These are phyloP conservation scores for Phrynocephalus versicolor DNA, from an alignment of 2,113 vertebrate genomes.

Conservation along the genomic window DNA sequence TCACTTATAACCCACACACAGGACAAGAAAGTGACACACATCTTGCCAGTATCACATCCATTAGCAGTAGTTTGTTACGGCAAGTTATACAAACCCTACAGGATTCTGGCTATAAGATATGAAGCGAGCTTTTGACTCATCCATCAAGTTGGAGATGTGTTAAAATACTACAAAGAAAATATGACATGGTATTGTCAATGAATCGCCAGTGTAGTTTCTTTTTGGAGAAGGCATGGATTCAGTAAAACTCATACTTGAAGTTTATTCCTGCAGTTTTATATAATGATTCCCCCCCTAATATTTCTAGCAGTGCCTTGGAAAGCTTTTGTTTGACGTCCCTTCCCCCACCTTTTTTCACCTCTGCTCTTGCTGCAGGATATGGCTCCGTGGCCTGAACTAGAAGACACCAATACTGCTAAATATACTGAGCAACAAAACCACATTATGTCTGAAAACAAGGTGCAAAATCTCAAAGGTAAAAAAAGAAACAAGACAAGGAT, in stretches of 20 bases:
- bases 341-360: background rate
- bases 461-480: conserved; percentile 67
- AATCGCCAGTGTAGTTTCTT: background rate
- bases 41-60: background rate
- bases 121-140: background rate
- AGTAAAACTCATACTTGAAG: background rate
- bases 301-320: background rate
- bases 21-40: background rate
- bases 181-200: background rate
- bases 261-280: background rate
- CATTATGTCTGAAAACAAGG: conserved; percentile 52
- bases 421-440: conserved; percentile 61
- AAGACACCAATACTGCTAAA: conserved; percentile 70
- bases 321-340: background rate
- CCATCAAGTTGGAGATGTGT: background rate
- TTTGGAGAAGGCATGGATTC: conserved; percentile 13
- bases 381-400: conserved; percentile 85
- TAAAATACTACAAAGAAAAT: background rate
- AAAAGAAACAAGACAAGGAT: background rate
- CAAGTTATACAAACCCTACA: no score
- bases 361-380: conserved; percentile 76
- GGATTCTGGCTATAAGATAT: no score
- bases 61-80: no score
- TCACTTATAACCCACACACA: background rate
- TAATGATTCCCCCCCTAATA: background rate